phyloP scores from a whole-genome alignment of 2,797 vertebrate species.

The Anguilla obscura region DNA sequence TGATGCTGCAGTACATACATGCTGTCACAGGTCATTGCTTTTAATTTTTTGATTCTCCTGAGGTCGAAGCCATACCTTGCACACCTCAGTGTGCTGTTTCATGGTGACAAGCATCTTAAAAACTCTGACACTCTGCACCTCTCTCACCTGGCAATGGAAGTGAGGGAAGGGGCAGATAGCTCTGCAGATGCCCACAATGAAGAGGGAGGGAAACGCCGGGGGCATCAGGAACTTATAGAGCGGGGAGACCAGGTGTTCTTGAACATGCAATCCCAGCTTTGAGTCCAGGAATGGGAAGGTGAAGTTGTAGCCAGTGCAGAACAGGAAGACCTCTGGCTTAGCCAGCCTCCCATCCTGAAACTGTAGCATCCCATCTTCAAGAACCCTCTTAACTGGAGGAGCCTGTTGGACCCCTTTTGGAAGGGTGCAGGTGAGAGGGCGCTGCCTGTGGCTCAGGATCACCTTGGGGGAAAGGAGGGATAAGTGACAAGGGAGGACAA shows the following conservation, averaged over 20 bases:
- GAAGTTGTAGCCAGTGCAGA: conserved; percentile 70
- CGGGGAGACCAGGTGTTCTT: conserved; percentile 53
- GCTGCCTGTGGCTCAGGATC: conserved; percentile 59
- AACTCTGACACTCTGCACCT: not conserved
- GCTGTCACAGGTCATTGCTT: no score
- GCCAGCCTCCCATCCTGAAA: conserved; percentile 52
- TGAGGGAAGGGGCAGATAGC: conserved; percentile 65
- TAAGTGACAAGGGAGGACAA: not conserved
- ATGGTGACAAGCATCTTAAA: not conserved
- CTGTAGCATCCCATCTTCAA: conserved; percentile 47
- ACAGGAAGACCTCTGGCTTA: conserved; percentile 58
- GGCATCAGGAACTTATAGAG: conserved; percentile 66
- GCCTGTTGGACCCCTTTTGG: conserved; percentile 55
- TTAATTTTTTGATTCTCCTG: not conserved
- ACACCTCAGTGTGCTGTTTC: not conserved
- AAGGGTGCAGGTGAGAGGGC: conserved; percentile 46
- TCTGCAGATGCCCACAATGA: conserved; percentile 65
- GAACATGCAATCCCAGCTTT: conserved; percentile 47
- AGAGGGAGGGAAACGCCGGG: conserved; percentile 60
- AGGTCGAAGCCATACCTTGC: not conserved
- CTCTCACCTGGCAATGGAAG: conserved; percentile 61
- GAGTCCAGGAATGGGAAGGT: conserved; percentile 61
- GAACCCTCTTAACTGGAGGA: conserved; percentile 49
- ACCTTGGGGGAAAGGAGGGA: conserved; percentile 40
- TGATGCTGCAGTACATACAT: not conserved